phyloP scores from a whole-genome alignment of 2,113 vertebrate genomes.

The Mirza zaza region DNA sequence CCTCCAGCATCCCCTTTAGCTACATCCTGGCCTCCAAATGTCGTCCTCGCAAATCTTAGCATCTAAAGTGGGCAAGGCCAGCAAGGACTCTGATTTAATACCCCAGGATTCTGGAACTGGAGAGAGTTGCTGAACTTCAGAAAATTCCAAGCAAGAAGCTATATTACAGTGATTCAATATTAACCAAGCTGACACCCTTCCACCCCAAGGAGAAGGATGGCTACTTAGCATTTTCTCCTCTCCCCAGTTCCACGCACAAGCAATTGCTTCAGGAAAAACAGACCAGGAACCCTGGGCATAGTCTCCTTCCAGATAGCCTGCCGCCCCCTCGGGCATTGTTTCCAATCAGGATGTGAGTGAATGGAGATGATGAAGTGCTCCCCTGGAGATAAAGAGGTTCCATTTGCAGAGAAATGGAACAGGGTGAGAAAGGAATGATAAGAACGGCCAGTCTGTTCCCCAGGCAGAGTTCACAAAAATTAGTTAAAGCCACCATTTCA shows the following conservation, averaged over 20 bases:
- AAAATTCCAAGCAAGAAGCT: background rate
- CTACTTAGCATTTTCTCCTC: background rate
- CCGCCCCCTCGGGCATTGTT: background rate
- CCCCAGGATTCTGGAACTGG: background rate
- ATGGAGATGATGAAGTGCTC: constrained; percentile 32
- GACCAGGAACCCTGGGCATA: background rate
- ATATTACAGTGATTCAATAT: background rate
- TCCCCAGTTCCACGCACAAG: background rate
- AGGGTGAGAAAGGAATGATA: constrained; percentile 27
- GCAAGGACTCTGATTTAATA: background rate
- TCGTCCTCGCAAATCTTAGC: background rate
- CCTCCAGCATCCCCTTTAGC: background rate
- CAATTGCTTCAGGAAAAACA: constrained; percentile 47
- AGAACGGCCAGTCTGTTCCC: constrained; percentile 14
- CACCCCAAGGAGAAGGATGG: background rate
- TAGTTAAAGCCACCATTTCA: constrained; percentile 73
- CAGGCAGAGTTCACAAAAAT: constrained; percentile 54
- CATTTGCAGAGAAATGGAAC: constrained; percentile 63
- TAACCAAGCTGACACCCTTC: background rate
- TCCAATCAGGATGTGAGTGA: constrained; percentile 42
- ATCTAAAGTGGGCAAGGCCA: background rate
- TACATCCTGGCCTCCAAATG: background rate
- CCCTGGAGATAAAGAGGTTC: constrained; percentile 51
- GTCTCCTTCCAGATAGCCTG: constrained; percentile 40
- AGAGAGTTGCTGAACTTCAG: background rate